Conservation (phyloP, 2,888 invertebrate genomes). For the Cheilosia urbana region DNA sequence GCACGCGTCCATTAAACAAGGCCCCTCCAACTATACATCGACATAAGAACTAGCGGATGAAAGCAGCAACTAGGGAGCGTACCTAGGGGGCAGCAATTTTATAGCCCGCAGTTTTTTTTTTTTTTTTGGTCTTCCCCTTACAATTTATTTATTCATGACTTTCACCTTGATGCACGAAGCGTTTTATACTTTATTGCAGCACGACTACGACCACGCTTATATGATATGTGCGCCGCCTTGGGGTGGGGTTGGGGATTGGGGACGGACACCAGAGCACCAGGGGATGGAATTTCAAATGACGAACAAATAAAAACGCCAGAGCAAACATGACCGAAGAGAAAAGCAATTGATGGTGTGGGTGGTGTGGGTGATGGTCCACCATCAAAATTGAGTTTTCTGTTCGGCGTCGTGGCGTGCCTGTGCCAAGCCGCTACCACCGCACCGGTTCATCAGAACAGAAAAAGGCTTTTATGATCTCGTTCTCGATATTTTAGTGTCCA, state of each 20-base stretch:
- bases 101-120: constrained; percentile 19
- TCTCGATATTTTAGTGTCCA: constrained; percentile 46
- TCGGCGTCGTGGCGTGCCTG: background rate
- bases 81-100: constrained; percentile 51
- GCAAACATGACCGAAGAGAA: constrained; percentile 18
- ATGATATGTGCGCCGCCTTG: constrained; percentile 28
- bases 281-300: constrained; percentile 68
- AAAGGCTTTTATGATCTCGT: constrained; percentile 58
- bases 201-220: constrained; percentile 36
- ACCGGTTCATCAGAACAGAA: constrained; percentile 19
- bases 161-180: constrained; percentile 72
- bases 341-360: constrained; percentile 18
- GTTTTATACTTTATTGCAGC: constrained; percentile 63
- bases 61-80: constrained; percentile 47
- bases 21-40: constrained; percentile 14
- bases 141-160: constrained; percentile 71
- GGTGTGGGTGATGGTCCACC: constrained; percentile 19
- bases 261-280: constrained; percentile 23
- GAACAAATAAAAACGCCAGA: constrained; percentile 54
- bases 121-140: background rate
- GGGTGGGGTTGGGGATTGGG: background rate
- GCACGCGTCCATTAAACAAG: constrained; percentile 53
- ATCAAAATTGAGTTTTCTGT: constrained; percentile 56
- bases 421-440: background rate
- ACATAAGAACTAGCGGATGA: constrained; percentile 28